Conservation (phyloP, 2,888 invertebrate genomes). For the Phortica okadai region DNA sequence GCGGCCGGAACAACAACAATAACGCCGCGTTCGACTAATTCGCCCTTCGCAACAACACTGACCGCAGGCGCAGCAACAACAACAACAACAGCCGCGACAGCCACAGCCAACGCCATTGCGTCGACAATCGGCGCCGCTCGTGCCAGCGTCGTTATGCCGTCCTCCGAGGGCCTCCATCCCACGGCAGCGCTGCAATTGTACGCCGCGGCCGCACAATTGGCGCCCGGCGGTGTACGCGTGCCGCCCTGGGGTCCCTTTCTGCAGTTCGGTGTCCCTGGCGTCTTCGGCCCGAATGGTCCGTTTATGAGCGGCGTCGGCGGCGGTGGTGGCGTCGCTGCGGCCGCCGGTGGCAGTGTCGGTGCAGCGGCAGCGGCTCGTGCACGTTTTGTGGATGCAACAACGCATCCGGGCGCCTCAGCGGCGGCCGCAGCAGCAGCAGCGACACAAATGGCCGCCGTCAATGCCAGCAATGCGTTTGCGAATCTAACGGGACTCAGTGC, state of each 20-base stretch:
- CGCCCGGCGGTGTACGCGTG: conserved; percentile 73
- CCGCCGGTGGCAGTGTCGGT: not conserved
- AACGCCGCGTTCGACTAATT: conserved; percentile 33
- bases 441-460: conserved; percentile 71
- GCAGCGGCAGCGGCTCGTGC: conserved; percentile 56
- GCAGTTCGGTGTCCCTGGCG: conserved; percentile 74
- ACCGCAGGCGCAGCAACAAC: conserved; percentile 37
- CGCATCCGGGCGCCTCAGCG: conserved; percentile 56
- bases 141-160: conserved; percentile 56
- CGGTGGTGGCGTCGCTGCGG: not conserved
- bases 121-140: conserved; percentile 20
- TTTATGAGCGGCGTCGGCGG: conserved; percentile 50
- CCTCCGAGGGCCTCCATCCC: conserved; percentile 74
- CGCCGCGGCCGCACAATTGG: conserved; percentile 74
- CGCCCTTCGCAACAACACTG: conserved; percentile 37
- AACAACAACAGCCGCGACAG: conserved; percentile 29
- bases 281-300: conserved; percentile 72
- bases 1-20: conserved; percentile 36
- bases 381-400: conserved; percentile 66
- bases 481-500: conserved; percentile 74
- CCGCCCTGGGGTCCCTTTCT: conserved; percentile 74
- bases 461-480: conserved; percentile 74
- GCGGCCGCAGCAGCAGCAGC: conserved; percentile 73
- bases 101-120: conserved; percentile 36
- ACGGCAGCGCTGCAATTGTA: conserved; percentile 74